A percentile compares a stretch with the other conserved stretches of the same genome.
Evolutionary conservation across 2,888 invertebrate species (phyloP).

Genomic region (Cecidostiba fungosa): DNA sequence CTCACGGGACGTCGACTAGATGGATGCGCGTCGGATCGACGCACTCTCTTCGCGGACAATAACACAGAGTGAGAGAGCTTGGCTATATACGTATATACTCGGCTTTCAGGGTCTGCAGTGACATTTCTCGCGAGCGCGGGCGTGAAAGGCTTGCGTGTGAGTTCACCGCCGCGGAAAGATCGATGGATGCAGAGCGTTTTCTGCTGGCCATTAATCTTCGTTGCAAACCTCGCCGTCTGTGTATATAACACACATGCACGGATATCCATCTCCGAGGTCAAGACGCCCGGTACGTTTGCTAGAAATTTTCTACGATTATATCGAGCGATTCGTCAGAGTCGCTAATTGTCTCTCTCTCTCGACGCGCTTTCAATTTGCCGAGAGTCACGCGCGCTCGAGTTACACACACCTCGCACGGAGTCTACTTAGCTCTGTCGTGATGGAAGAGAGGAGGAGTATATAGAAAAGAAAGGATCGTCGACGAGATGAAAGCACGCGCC

Average conservation of each 20-base stretch:
- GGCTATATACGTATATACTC: no score
- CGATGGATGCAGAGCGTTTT: conserved; percentile 41
- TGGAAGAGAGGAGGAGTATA: not conserved
- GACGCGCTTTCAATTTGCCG: not conserved
- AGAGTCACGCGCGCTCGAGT: no score
- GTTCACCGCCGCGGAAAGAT: conserved; percentile 49
- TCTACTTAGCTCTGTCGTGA: conserved; percentile 46
- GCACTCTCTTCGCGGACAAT: conserved; percentile 4
- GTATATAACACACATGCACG: not conserved
- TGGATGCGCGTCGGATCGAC: not conserved
- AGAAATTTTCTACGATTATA: not conserved
- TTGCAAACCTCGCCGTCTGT: conserved; percentile 1
- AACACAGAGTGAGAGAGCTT: no score
- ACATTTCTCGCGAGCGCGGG: conserved; percentile 34
- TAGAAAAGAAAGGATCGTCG: not conserved
- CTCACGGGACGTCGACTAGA: not conserved
- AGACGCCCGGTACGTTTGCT: not conserved
- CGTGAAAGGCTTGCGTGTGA: conserved; percentile 19
- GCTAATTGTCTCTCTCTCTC: not conserved
- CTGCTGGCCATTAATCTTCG: conserved; percentile 59
- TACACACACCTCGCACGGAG: not conserved
- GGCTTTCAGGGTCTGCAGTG: conserved; percentile 11
- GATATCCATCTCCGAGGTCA: not conserved
- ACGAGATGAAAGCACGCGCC: conserved; percentile 43
- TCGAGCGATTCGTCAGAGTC: not conserved